Conservation (phyloP, 2,113 vertebrate genomes). For the Thalassarche chlororhynchos region DNA sequence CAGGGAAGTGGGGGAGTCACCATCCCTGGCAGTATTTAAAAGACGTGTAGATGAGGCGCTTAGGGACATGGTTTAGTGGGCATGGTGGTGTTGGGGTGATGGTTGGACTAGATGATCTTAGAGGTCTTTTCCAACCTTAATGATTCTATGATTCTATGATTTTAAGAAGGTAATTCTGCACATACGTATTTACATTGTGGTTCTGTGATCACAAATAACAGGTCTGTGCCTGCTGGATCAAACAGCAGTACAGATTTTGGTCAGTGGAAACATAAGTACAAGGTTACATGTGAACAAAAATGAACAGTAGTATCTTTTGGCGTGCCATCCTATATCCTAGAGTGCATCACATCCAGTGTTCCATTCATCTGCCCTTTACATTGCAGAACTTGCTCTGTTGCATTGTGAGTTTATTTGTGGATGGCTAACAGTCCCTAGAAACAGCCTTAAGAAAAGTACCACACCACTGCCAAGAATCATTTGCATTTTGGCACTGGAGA, state of each 20-base stretch:
- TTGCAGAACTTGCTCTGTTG: not conserved
- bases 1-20: too few species aligned
- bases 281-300: not conserved
- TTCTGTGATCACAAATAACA: not conserved
- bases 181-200: not conserved
- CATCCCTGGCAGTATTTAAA: too few species aligned
- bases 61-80: too few species aligned
- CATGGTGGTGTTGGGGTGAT: too few species aligned
- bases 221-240: not conserved
- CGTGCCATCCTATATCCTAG: not conserved
- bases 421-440: not conserved
- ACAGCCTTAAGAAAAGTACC: not conserved
- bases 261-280: not conserved
- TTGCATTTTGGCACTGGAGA: slow-evolving; percentile 38
- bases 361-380: not conserved
- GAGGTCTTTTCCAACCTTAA: too few species aligned
- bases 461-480: not conserved
- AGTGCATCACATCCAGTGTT: not conserved
- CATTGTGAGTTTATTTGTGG: not conserved
- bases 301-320: not conserved
- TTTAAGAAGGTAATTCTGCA: not conserved
- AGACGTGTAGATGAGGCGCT: too few species aligned
- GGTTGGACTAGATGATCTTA: too few species aligned
- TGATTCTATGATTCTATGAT: not conserved
- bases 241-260: not conserved